phyloP scores from a whole-genome alignment of 2,888 invertebrate species.

The Tribolium freemani region DNA sequence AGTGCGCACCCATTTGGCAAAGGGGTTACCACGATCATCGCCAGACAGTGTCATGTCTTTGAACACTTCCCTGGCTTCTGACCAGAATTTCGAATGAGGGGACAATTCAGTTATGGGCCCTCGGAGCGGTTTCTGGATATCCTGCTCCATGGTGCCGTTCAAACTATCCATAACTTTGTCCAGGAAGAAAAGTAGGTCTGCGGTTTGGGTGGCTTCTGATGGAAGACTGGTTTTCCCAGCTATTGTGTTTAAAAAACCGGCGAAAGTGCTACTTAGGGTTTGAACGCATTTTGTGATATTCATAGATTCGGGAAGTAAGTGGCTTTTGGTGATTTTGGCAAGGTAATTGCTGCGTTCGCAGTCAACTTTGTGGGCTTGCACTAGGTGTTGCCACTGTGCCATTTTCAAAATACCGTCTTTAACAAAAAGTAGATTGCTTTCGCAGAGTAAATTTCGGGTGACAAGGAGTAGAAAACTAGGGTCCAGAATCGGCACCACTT shows the following conservation, averaged over 20 bases:
- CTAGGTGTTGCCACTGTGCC: too few species aligned
- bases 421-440: too few species aligned
- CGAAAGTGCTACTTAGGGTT: neutral
- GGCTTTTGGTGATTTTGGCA: neutral
- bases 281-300: neutral
- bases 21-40: neutral
- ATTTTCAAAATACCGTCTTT: too few species aligned
- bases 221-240: slow-evolving; percentile 4
- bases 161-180: slow-evolving; percentile 15
- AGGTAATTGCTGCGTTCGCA: neutral
- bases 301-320: neutral
- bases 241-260: neutral
- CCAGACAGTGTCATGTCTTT: neutral
- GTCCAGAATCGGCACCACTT: too few species aligned
- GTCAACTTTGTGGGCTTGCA: neutral
- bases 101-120: neutral
- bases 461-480: too few species aligned
- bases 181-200: neutral
- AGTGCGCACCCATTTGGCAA: neutral
- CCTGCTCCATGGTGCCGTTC: neutral
- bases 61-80: neutral
- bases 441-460: too few species aligned
- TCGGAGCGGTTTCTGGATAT: slow-evolving; percentile 3
- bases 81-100: neutral
- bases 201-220: neutral